Evolutionary conservation across 2,113 vertebrate genomes (phyloP).

Genomic region (Chroicocephalus ridibundus): DNA sequence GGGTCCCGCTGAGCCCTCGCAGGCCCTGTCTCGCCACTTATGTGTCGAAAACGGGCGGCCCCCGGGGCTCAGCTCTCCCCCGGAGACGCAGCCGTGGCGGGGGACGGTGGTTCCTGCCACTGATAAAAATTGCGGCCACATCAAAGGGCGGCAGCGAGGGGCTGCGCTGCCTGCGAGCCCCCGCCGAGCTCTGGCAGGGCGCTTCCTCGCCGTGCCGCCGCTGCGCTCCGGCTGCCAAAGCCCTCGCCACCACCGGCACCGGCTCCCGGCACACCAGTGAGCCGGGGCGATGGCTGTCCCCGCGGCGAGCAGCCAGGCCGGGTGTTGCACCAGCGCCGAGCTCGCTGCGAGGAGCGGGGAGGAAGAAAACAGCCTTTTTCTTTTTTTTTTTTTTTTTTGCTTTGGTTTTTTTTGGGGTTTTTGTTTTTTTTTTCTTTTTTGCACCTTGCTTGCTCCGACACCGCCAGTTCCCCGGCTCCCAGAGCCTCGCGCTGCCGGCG

Average conservation of each 20-base stretch:
- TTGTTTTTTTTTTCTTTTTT: neutral
- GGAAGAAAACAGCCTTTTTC: neutral
- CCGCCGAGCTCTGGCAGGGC: neutral
- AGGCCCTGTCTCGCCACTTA: fast-evolving
- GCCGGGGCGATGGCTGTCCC: fast-evolving
- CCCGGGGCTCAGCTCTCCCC: fast-evolving
- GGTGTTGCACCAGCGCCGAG: neutral
- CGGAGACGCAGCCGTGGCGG: fast-evolving
- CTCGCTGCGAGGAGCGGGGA: neutral
- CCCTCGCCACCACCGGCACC: neutral
- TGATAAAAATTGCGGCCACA: neutral
- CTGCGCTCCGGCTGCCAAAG: neutral
- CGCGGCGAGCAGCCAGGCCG: neutral
- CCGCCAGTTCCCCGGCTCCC: neutral
- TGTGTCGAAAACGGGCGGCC: fast-evolving
- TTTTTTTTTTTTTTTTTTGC: neutral
- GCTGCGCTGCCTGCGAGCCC: neutral
- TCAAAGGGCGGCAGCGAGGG: neutral
- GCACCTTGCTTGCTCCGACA: neutral
- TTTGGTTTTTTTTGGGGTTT: too few species aligned
- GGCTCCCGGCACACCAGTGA: neutral
- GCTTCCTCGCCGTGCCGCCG: neutral
- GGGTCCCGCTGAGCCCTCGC: fast-evolving
- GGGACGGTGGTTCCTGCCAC: neutral
- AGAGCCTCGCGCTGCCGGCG: neutral